phyloP scores from a whole-genome alignment of 1,140 invertebrate species.

The Patella vulgata region DNA sequence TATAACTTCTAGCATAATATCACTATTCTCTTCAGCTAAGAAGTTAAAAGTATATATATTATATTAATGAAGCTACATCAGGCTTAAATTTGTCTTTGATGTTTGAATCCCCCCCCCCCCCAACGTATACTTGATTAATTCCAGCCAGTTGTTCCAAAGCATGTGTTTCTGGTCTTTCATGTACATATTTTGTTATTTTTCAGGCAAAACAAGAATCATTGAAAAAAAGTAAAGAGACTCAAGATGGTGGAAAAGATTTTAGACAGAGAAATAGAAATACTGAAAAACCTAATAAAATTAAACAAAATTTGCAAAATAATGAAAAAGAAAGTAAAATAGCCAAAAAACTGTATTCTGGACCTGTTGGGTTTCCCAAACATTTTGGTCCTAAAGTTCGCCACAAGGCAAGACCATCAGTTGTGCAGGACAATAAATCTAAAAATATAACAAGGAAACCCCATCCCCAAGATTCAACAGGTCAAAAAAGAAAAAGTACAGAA shows the following conservation, averaged over 20 bases:
- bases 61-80: too few species aligned
- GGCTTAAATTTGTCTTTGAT: too few species aligned
- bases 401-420: conserved; percentile 28
- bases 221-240: conserved; percentile 13
- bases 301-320: conserved; percentile 6
- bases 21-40: too few species aligned
- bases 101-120: too few species aligned
- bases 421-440: conserved; percentile 14
- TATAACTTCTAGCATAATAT: too few species aligned
- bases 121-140: too few species aligned
- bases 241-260: neutral
- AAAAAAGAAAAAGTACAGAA: too few species aligned
- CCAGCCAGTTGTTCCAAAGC: too few species aligned
- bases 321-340: conserved; percentile 19
- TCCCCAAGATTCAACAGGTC: too few species aligned
- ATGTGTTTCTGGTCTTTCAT: too few species aligned
- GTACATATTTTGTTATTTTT: too few species aligned
- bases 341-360: conserved; percentile 19
- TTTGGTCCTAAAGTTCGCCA: conserved; percentile 63
- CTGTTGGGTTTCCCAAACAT: conserved; percentile 59
- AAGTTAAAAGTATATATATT: too few species aligned
- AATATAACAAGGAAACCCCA: conserved; percentile 19
- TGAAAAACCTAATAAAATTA: neutral
- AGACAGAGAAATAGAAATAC: neutral
- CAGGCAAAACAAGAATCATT: conserved; percentile 15